phyloP scores from a whole-genome alignment of 2,797 vertebrate species.

The Babyrousa celebensis region DNA sequence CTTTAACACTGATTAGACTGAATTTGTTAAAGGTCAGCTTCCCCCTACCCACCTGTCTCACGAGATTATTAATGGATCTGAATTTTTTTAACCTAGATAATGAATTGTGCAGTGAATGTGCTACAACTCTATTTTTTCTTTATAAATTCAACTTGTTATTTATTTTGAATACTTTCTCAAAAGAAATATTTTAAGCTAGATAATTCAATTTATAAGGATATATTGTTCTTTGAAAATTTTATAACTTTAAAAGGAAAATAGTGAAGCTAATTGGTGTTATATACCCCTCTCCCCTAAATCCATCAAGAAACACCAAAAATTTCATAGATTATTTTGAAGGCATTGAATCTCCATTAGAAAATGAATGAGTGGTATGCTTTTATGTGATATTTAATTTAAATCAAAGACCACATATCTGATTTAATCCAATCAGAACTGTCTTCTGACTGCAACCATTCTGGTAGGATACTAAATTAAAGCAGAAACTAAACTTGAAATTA shows the following conservation, averaged over 20 bases:
- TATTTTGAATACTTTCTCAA: conserved; percentile 50
- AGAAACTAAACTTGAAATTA: conserved; percentile 33
- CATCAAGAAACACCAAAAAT: conserved; percentile 21
- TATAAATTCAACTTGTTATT: conserved; percentile 36
- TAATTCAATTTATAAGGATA: conserved; percentile 5
- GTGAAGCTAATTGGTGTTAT: neutral
- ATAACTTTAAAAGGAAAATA: conserved; percentile 14
- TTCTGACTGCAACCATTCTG: neutral
- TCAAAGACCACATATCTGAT: neutral
- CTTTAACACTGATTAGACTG: conserved; percentile 82
- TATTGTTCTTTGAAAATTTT: neutral
- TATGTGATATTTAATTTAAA: conserved; percentile 24
- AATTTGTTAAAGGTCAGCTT: conserved; percentile 81
- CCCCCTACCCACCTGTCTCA: conserved; percentile 62
- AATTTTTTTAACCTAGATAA: conserved; percentile 79
- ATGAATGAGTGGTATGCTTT: conserved; percentile 4
- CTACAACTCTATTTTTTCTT: conserved; percentile 56
- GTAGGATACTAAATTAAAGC: conserved; percentile 21
- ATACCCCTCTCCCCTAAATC: neutral
- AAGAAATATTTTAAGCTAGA: neutral
- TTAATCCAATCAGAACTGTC: conserved; percentile 3
- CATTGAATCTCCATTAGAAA: conserved; percentile 46
- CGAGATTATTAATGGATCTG: conserved; percentile 75
- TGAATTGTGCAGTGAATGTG: neutral
- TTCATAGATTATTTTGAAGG: conserved; percentile 31